A percentile compares a stretch with the other conserved stretches of the same genome.
Evolutionary conservation across 2,888 invertebrate genomes (phyloP).

Genomic region (Drymonia ruficornis): DNA sequence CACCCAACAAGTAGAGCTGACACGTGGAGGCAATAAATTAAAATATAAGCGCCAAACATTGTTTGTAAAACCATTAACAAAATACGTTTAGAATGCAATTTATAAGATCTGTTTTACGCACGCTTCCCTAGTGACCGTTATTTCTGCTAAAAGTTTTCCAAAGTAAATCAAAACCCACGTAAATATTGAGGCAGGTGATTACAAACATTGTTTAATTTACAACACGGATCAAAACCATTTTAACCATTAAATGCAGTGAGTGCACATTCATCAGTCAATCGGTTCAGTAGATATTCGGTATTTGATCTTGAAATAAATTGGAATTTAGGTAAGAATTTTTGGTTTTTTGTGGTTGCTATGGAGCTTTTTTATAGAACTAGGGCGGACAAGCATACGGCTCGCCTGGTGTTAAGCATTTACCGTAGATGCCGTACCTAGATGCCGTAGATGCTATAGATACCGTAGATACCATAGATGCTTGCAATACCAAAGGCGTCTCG

Average conservation of each 20-base stretch:
- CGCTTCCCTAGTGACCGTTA: constrained; percentile 15
- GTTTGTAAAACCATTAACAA: too few relatives aligned
- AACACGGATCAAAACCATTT: neutral
- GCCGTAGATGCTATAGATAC: too few relatives aligned
- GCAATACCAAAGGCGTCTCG: too few relatives aligned
- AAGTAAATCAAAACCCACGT: constrained; percentile 1
- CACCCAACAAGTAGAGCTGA: too few relatives aligned
- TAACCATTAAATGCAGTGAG: neutral
- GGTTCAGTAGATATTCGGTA: neutral
- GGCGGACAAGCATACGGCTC: too few relatives aligned
- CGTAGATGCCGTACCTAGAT: too few relatives aligned
- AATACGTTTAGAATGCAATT: neutral
- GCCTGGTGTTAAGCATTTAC: too few relatives aligned
- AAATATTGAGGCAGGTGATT: neutral
- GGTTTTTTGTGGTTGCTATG: neutral
- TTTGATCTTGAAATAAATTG: neutral
- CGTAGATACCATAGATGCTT: too few relatives aligned
- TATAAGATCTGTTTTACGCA: neutral
- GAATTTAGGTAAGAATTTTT: neutral
- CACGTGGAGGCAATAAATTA: neutral
- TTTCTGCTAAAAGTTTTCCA: neutral
- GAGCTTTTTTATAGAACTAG: too few relatives aligned
- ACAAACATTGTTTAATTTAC: neutral
- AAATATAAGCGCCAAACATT: too few relatives aligned
- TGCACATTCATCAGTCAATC: constrained; percentile 3